Conservation (phyloP, 2,888 invertebrate genomes). For the Heteropelma amictum region DNA sequence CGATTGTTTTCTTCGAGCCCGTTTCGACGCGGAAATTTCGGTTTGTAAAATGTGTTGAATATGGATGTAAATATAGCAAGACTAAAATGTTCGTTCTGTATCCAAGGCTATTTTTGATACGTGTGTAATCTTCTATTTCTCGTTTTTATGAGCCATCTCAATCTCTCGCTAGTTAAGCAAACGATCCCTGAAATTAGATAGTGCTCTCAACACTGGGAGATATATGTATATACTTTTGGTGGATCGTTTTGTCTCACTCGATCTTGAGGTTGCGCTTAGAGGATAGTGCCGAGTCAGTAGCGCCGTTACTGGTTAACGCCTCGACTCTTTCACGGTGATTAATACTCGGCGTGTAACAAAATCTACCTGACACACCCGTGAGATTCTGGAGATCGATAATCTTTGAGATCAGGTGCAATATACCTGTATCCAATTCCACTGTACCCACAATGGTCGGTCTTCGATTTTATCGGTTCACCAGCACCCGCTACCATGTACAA, state of each 20-base stretch:
- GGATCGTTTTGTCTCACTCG: not conserved
- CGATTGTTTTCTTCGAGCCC: too few species aligned
- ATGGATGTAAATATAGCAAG: not conserved
- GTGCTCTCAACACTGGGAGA: not conserved
- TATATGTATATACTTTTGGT: not conserved
- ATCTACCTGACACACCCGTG: constrained; percentile 28
- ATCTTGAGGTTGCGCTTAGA: not conserved
- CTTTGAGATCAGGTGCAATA: constrained; percentile 3
- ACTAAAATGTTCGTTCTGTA: constrained; percentile 4
- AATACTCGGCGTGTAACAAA: constrained; percentile 30
- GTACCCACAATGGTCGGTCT: constrained; percentile 8
- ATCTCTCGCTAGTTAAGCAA: constrained; percentile 37
- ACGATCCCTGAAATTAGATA: constrained; percentile 43
- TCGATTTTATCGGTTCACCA: constrained; percentile 24
- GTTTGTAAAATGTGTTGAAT: too few species aligned
- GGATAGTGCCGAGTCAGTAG: constrained; percentile 19
- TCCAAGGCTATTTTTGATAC: constrained; percentile 13
- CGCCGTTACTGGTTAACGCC: constrained; percentile 27
- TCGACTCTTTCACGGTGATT: constrained; percentile 36
- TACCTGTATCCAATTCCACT: not conserved
- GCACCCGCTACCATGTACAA: constrained; percentile 1
- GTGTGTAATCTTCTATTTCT: constrained; percentile 5
- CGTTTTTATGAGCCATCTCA: constrained; percentile 33
- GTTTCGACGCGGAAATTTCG: too few species aligned
- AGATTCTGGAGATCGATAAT: constrained; percentile 31